Percentiles rank a stretch among this genome's conserved stretches.
Evolutionary conservation across 1,140 invertebrate genomes (phyloP).

Genomic region (Papilio machaon): DNA sequence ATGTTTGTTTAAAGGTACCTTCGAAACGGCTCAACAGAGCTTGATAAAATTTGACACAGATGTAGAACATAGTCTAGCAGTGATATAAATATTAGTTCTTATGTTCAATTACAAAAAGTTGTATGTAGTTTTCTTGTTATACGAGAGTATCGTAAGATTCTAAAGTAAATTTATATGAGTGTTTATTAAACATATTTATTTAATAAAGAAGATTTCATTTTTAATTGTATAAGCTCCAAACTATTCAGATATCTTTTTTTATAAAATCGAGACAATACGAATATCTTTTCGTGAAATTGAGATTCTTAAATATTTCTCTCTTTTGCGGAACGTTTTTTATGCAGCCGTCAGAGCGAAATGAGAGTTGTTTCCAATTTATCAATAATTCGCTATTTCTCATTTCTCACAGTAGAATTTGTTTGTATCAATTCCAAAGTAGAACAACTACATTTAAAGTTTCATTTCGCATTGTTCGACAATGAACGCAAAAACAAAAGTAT

Average conservation of each 20-base stretch:
- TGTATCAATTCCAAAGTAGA: not conserved
- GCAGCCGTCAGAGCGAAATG: not conserved
- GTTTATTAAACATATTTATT: too few relatives aligned
- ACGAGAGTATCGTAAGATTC: too few relatives aligned
- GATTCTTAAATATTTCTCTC: not conserved
- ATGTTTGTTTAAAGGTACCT: too few relatives aligned
- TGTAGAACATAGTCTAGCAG: too few relatives aligned
- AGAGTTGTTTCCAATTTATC: not conserved
- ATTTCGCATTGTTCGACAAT: not conserved
- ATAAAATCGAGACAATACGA: slow-evolving; percentile 6
- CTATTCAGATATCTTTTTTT: not conserved
- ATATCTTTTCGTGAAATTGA: not conserved
- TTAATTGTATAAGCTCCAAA: not conserved
- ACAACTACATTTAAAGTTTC: not conserved
- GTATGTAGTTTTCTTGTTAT: too few relatives aligned
- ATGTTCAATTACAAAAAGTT: too few relatives aligned
- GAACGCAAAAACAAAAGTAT: not conserved
- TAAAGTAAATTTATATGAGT: too few relatives aligned
- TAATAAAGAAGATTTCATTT: too few relatives aligned
- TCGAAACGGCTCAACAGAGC: too few relatives aligned
- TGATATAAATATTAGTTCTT: too few relatives aligned
- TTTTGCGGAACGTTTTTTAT: not conserved
- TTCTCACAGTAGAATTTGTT: not conserved
- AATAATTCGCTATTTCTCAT: not conserved
- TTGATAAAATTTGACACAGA: too few relatives aligned